Percentiles rank a stretch among this genome's conserved stretches.
These are phyloP conservation scores for Hirtodrosophila duncani DNA, from an alignment of 2,888 invertebrate genomes.

Conservation along the genomic window DNA sequence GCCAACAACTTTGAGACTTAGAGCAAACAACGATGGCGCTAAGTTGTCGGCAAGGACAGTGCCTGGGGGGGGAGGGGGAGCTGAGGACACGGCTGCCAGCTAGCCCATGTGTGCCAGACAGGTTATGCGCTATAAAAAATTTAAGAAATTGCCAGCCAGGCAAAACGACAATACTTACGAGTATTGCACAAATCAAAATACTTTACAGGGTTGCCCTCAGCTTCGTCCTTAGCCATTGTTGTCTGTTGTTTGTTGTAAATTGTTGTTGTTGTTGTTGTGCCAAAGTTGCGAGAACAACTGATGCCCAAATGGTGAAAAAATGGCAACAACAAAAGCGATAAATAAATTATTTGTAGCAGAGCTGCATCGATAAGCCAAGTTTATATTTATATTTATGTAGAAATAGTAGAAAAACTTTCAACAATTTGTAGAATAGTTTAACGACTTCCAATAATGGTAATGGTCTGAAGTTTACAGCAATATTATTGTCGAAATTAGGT, in stretches of 20 bases:
- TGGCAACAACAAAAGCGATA: slow-evolving; percentile 46
- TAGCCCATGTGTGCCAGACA: slow-evolving; percentile 66
- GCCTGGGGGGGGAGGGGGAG: slow-evolving; percentile 16
- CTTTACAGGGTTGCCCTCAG: slow-evolving; percentile 32
- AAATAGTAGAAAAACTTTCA: too few species aligned
- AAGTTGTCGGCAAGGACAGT: slow-evolving; percentile 30
- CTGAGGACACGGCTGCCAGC: too few species aligned
- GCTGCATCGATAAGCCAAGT: slow-evolving; percentile 10
- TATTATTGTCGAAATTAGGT: too few species aligned
- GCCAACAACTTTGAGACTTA: slow-evolving; percentile 63
- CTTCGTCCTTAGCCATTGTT: slow-evolving; percentile 32
- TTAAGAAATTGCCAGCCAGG: slow-evolving; percentile 65
- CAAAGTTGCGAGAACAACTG: slow-evolving; percentile 43
- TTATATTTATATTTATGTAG: too few species aligned
- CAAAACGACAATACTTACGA: slow-evolving; percentile 69
- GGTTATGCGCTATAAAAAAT: slow-evolving; percentile 73
- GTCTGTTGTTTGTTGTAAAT: slow-evolving; percentile 27
- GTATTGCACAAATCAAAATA: slow-evolving; percentile 71
- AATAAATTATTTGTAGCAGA: slow-evolving; percentile 54
- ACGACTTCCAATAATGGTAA: too few species aligned
- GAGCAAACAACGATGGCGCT: slow-evolving; percentile 41
- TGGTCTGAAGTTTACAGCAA: too few species aligned
- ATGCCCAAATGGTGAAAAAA: slow-evolving; percentile 33
- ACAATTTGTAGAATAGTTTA: too few species aligned
- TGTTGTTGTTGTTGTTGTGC: slow-evolving; percentile 26